phyloP scores from a whole-genome alignment of 1,140 invertebrate genomes.

The Latrodectus geometricus region DNA sequence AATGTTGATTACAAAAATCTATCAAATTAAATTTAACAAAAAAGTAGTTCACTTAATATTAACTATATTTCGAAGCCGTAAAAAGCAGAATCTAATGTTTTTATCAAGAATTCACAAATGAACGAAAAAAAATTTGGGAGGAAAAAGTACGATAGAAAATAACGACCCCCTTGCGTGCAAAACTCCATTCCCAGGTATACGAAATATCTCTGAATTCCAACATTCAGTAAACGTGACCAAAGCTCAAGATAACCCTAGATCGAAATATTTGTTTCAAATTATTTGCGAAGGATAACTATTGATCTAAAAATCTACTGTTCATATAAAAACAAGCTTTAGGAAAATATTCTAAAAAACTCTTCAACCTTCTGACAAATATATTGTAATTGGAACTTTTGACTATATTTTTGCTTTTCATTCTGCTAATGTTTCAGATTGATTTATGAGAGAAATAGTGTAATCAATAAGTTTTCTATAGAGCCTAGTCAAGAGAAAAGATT shows the following conservation, averaged over 20 bases:
- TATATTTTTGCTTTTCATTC: conserved; percentile 12
- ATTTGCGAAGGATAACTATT: conserved; percentile 39
- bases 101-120: conserved; percentile 26
- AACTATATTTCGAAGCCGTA: conserved; percentile 20
- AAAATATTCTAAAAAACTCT: background rate
- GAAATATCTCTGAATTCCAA: conserved; percentile 51
- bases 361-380: conserved; percentile 1
- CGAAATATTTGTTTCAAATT: conserved; percentile 57
- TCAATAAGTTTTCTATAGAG: conserved; percentile 8
- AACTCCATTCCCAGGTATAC: conserved; percentile 22
- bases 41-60: conserved; percentile 49
- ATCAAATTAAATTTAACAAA: background rate
- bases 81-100: conserved; percentile 21
- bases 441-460: conserved; percentile 19
- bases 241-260: conserved; percentile 50
- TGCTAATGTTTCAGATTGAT: conserved; percentile 19
- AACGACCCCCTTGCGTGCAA: conserved; percentile 40
- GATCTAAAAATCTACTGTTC: conserved; percentile 27
- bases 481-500: background rate
- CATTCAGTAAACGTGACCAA: conserved; percentile 39
- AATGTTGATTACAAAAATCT: conserved; percentile 6
- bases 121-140: background rate
- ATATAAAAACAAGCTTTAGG: background rate
- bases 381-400: background rate
- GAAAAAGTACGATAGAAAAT: conserved; percentile 11